Conservation (phyloP, 2,797 vertebrate genomes). For the Otolemur crassicaudatus region DNA sequence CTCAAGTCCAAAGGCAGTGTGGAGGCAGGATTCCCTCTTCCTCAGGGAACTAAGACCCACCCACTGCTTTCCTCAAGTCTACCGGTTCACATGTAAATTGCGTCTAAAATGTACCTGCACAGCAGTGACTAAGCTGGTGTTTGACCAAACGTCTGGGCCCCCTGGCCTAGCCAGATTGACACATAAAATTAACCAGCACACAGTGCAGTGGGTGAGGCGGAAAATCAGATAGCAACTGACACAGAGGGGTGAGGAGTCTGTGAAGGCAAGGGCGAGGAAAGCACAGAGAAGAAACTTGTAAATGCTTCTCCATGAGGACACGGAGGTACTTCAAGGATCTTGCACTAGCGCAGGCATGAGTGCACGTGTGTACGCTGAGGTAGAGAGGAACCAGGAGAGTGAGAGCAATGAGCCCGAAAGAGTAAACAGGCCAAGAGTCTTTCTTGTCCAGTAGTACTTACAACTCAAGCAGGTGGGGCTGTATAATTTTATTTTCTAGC, state of each 20-base stretch:
- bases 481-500: background rate
- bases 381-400: background rate
- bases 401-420: background rate
- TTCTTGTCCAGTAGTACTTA: background rate
- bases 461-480: background rate
- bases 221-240: background rate
- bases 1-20: background rate
- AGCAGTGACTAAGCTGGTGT: background rate
- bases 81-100: background rate
- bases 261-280: background rate
- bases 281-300: background rate
- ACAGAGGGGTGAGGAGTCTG: background rate
- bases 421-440: background rate
- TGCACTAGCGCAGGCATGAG: rapidly evolving
- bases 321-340: background rate
- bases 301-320: background rate
- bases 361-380: background rate
- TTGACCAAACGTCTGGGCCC: background rate
- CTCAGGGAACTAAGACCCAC: background rate
- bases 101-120: background rate
- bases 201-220: background rate
- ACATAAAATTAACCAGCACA: background rate
- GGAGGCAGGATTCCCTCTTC: background rate
- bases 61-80: background rate
- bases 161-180: background rate